Conservation (phyloP, 2,888 invertebrate genomes). For the Acanthosoma haemorrhoidale region DNA sequence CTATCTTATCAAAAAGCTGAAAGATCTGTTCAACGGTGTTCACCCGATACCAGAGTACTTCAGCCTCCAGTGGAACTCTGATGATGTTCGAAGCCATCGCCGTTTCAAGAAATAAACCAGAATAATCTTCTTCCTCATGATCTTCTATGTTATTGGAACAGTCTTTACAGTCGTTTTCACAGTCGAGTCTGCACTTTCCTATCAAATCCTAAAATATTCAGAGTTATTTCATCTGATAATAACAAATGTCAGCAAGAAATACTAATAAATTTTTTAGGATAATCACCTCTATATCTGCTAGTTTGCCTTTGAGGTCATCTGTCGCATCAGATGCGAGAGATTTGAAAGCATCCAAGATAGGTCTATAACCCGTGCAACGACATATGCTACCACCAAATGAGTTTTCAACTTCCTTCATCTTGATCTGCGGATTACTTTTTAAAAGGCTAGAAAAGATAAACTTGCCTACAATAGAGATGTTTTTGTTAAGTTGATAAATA, state of each 20-base stretch:
- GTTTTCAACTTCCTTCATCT: constrained; percentile 61
- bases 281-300: constrained; percentile 44
- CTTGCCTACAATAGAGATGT: too few species aligned
- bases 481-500: too few species aligned
- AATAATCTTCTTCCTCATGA: constrained; percentile 7
- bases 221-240: not conserved
- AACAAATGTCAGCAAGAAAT: too few species aligned
- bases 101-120: constrained; percentile 27
- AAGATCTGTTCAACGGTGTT: constrained; percentile 54
- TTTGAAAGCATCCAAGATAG: constrained; percentile 74
- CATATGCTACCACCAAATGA: constrained; percentile 67
- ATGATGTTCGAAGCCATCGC: constrained; percentile 19
- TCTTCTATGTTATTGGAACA: not conserved
- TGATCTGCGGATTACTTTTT: constrained; percentile 41
- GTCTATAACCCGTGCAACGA: constrained; percentile 69
- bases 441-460: constrained; percentile 38
- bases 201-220: not conserved
- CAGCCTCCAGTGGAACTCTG: not conserved
- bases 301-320: constrained; percentile 50
- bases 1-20: constrained; percentile 50
- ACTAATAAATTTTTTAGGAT: not conserved
- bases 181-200: not conserved
- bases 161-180: constrained; percentile 8
- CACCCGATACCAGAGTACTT: constrained; percentile 54
- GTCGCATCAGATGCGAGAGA: constrained; percentile 52